phyloP scores from a whole-genome alignment of 64 coral and sea anemone species.

The Dendrophyllia cribrosa region DNA sequence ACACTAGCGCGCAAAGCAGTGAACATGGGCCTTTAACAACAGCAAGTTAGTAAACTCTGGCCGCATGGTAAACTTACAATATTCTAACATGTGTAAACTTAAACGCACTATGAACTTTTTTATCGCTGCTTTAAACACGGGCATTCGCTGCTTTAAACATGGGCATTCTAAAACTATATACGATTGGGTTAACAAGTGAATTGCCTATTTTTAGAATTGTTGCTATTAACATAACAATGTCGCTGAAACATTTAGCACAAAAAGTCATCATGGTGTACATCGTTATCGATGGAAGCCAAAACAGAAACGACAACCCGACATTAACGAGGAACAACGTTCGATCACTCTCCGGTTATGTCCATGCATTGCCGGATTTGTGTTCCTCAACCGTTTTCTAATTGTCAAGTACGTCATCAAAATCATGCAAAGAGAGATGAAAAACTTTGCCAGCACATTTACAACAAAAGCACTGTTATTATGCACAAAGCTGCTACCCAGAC shows the following conservation, averaged over 20 bases:
- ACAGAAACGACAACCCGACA: neutral
- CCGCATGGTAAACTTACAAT: too few species aligned
- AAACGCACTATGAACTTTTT: too few species aligned
- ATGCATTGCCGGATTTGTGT: neutral
- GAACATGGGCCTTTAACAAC: too few species aligned
- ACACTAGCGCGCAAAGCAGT: too few species aligned
- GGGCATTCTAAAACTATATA: constrained; percentile 14
- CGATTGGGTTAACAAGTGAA: constrained; percentile 10
- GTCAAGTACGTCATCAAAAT: neutral
- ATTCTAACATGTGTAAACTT: too few species aligned
- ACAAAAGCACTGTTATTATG: neutral
- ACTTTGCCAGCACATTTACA: neutral
- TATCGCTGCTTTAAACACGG: constrained; percentile 3
- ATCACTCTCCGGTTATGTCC: neutral
- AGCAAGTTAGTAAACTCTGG: too few species aligned
- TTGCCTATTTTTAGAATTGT: neutral
- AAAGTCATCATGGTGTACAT: neutral
- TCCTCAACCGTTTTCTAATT: neutral
- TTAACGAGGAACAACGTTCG: neutral
- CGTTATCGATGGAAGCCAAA: neutral
- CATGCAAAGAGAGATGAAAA: neutral
- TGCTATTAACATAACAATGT: neutral
- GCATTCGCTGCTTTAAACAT: constrained; percentile 23
- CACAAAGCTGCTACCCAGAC: neutral
- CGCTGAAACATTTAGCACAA: neutral